Base-by-base conservation (phyloP, 2,797 vertebrate species). In the Zonotrichia albicollis region DNA sequence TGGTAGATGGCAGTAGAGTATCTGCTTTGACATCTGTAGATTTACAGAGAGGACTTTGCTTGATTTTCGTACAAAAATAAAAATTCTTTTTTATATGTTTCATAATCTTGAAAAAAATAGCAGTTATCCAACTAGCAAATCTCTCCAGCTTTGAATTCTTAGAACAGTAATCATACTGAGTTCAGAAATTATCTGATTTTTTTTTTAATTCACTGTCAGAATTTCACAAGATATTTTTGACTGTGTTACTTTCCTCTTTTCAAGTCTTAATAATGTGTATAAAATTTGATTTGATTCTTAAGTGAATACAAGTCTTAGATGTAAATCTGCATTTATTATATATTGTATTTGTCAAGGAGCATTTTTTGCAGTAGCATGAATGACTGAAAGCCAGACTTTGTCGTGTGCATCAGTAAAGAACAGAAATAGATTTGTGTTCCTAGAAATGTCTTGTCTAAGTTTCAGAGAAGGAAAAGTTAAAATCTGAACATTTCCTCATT, bases 1-100 rank as follows among this genome's bases (percentile, higher is more conserved):
- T 94, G 94, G 74, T 96, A 97, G 97, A 82, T 97, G 97, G 97
- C 97, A 97, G 96, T 76, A 97, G 95, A 87, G 94, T 78, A 91
- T 91, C 82, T 97, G 26, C 27, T 62, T 91, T 96, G 38, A 40
- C 32, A 21, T 57, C 11, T 58, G 2, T 36, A 65, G 67, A 34
- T 84, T 50, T 77, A 32, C 22, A 65, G 43, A 60, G 40, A 68
- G 10, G 34, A 36, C 23, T 71, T 73, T 18, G 46, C 55, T 80
- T 51, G 40, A 30, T 67, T 77, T 86, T 86, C 70, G 11, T 60
- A 32, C 22, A 86, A 75, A 78, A 88, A 51, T 45, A 86, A 90
- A 79, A 77, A 60, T 66, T 11, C 1, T 88, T 81, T 60, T 76
- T 74, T 53, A 14, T 66, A 21, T 71, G 3, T 73, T 93, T 30